A percentile compares a stretch with the other conserved stretches of the same genome.
Evolutionary conservation across 92 coral and sea anemone species (phyloP).

Genomic region (Phymanthus crucifer): DNA sequence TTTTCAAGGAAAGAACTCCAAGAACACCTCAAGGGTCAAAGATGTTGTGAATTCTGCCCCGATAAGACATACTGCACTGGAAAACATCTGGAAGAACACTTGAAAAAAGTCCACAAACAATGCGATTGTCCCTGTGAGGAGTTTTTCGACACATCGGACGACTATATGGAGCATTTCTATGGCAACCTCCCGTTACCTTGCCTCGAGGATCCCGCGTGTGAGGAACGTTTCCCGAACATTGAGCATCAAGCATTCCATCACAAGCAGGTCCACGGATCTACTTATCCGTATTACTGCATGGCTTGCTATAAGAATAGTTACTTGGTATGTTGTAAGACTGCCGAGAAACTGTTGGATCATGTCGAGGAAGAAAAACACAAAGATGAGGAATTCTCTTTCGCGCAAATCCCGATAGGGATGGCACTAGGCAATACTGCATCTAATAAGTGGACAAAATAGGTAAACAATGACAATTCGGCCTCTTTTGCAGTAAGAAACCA

Average conservation of each 20-base stretch:
- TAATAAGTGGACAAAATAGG: too few relatives aligned
- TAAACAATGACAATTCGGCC: too few relatives aligned
- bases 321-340: constrained; percentile 77
- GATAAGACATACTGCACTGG: constrained; percentile 61
- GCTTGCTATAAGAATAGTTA: constrained; percentile 80
- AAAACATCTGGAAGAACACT: constrained; percentile 63
- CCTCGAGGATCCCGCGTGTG: constrained; percentile 80
- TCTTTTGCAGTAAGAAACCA: too few relatives aligned
- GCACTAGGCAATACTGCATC: constrained; percentile 37
- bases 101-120: constrained; percentile 63
- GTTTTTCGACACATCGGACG: constrained; percentile 61
- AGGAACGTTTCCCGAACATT: constrained; percentile 79
- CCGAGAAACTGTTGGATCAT: constrained; percentile 74
- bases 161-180: constrained; percentile 76
- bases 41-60: constrained; percentile 73
- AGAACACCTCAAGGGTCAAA: constrained; percentile 55
- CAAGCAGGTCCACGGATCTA: constrained; percentile 77
- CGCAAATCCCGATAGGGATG: constrained; percentile 72
- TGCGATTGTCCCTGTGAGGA: constrained; percentile 78
- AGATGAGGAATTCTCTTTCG: constrained; percentile 74
- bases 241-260: constrained; percentile 85
- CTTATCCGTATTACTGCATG: constrained; percentile 87
- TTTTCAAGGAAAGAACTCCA: constrained; percentile 68
- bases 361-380: constrained; percentile 74
- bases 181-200: constrained; percentile 79